These are phyloP conservation scores for Zeus faber DNA, from an alignment of 2,113 vertebrate species.

Conservation along the genomic window DNA sequence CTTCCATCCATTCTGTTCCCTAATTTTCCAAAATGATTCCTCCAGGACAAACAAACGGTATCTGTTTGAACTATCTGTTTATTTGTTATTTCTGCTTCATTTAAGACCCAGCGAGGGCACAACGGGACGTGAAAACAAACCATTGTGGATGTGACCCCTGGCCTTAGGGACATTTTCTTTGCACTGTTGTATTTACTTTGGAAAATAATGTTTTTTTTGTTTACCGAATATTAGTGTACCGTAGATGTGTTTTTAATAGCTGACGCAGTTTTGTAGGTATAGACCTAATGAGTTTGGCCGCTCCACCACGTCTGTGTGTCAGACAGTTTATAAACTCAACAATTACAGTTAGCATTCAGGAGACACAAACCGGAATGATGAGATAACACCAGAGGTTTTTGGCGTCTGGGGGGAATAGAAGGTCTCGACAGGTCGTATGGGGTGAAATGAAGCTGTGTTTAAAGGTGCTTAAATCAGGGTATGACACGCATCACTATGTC, in stretches of 20 bases:
- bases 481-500: no score
- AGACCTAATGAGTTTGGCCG: neutral
- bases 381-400: slow-evolving; percentile 54
- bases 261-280: slow-evolving; percentile 1
- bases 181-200: no score
- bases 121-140: slow-evolving; percentile 1
- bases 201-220: no score
- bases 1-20: slow-evolving; percentile 43
- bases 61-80: slow-evolving; percentile 48
- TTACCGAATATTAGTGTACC: no score
- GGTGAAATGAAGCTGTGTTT: no score
- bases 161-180: no score
- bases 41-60: slow-evolving; percentile 52
- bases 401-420: slow-evolving; percentile 7
- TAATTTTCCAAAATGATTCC: slow-evolving; percentile 51
- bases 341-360: slow-evolving; percentile 62
- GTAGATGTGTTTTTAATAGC: no score
- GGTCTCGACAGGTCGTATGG: slow-evolving; percentile 31
- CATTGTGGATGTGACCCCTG: neutral
- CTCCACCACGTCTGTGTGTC: neutral
- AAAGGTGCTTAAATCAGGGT: no score
- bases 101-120: slow-evolving; percentile 28
- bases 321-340: slow-evolving; percentile 41
- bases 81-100: slow-evolving; percentile 60
- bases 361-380: slow-evolving; percentile 76